Evolutionary conservation across 2,888 invertebrate species (phyloP).

Genomic region (Catocala nupta): DNA sequence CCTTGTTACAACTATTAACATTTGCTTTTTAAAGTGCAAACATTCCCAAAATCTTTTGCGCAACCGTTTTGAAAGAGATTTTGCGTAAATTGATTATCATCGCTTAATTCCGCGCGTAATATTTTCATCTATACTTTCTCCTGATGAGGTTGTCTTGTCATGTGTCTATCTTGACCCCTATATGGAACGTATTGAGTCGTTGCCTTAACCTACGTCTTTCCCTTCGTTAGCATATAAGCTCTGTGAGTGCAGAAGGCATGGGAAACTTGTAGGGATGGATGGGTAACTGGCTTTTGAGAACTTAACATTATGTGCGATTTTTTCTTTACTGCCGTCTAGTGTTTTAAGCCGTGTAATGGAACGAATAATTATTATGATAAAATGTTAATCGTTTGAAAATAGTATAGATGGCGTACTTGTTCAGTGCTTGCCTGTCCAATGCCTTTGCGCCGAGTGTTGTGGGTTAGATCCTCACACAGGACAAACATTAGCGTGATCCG

Average conservation of each 20-base stretch:
- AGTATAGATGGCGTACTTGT: too few species aligned
- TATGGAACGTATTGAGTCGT: constrained; percentile 24
- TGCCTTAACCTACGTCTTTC: constrained; percentile 20
- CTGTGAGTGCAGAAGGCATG: constrained; percentile 42
- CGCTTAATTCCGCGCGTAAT: constrained; percentile 8
- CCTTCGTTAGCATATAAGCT: constrained; percentile 27
- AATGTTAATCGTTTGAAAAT: too few species aligned
- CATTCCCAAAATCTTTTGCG: constrained; percentile 10
- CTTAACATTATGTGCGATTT: background rate
- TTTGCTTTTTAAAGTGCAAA: constrained; percentile 54
- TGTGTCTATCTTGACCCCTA: background rate
- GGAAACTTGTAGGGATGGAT: constrained; percentile 26
- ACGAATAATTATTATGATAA: too few species aligned
- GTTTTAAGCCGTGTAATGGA: too few species aligned
- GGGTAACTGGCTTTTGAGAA: background rate
- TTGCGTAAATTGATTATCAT: constrained; percentile 7
- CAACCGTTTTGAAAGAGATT: background rate
- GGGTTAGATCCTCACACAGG: too few species aligned
- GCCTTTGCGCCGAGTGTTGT: too few species aligned
- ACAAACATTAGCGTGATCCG: too few species aligned
- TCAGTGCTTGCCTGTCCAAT: too few species aligned
- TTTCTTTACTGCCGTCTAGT: too few species aligned
- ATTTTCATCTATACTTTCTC: constrained; percentile 13
- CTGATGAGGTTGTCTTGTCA: background rate
- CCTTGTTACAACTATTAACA: constrained; percentile 76